phyloP scores from a whole-genome alignment of 2,888 invertebrate species.

The Lasioglossum calceatum region DNA sequence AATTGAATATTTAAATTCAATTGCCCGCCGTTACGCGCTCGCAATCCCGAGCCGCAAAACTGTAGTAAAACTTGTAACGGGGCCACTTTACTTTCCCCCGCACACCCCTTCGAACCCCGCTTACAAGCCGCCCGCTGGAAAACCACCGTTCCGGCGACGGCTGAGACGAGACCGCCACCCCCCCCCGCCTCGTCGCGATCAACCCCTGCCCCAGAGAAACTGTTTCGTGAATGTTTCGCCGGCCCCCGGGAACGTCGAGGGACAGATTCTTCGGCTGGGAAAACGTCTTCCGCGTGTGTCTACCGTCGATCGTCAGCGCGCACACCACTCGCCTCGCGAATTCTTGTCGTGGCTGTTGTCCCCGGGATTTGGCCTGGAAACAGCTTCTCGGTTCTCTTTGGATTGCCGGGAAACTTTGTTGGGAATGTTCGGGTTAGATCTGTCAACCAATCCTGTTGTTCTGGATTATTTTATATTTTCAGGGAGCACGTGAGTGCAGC shows the following conservation, averaged over 20 bases:
- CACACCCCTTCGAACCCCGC: slow-evolving; percentile 53
- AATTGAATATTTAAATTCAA: slow-evolving; percentile 86
- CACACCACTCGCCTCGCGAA: background rate
- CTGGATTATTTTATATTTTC: background rate
- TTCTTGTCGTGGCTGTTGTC: background rate
- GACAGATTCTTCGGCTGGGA: slow-evolving; percentile 46
- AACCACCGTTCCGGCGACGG: slow-evolving; percentile 57
- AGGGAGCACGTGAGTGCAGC: background rate
- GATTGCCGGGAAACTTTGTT: background rate
- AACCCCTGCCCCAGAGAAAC: slow-evolving; percentile 70
- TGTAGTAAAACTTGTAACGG: slow-evolving; percentile 85
- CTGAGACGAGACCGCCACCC: slow-evolving; percentile 16
- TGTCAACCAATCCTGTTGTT: too few species aligned
- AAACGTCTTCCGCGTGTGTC: slow-evolving; percentile 7
- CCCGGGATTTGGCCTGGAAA: background rate
- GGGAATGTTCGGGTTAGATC: too few species aligned
- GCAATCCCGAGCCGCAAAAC: slow-evolving; percentile 84
- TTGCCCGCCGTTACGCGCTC: slow-evolving; percentile 83
- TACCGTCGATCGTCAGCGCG: background rate
- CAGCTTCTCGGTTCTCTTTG: background rate
- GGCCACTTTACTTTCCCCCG: slow-evolving; percentile 82
- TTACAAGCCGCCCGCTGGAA: slow-evolving; percentile 24
- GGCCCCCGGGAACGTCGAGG: slow-evolving; percentile 53
- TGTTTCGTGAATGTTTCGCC: slow-evolving; percentile 76
- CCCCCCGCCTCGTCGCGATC: slow-evolving; percentile 50